Percentiles rank a stretch among this genome's conserved stretches.
phyloP scores from a whole-genome alignment of 1,140 invertebrate genomes.

The Drosophila tristis region DNA sequence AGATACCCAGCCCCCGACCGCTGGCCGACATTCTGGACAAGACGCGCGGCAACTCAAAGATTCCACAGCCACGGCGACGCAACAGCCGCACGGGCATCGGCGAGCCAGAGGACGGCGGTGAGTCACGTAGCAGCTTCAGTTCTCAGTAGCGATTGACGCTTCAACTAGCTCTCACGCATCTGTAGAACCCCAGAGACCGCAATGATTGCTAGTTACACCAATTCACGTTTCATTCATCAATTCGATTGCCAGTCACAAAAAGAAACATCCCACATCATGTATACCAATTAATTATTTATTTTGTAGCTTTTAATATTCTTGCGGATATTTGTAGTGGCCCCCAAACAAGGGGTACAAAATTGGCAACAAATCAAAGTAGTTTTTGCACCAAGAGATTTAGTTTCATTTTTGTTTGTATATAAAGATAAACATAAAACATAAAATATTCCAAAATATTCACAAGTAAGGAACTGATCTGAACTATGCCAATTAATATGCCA shows the following conservation, averaged over 20 bases:
- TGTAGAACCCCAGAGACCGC: conserved; percentile 62
- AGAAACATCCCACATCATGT: not conserved
- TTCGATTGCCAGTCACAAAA: not conserved
- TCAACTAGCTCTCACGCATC: conserved; percentile 58
- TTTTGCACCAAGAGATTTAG: no score
- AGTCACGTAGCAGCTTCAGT: conserved; percentile 40
- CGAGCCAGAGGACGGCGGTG: conserved; percentile 72
- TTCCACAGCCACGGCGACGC: conserved; percentile 66
- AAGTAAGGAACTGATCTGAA: no score
- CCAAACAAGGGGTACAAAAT: no score
- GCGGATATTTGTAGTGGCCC: no score
- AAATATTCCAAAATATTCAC: no score
- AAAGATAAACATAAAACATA: no score
- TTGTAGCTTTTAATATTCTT: no score
- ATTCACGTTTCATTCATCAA: conserved; percentile 10
- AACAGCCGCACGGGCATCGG: conserved; percentile 61
- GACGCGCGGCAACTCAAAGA: conserved; percentile 64
- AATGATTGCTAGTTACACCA: conserved; percentile 36
- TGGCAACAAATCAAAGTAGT: no score
- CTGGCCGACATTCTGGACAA: conserved; percentile 80
- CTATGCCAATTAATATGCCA: no score
- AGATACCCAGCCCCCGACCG: conserved; percentile 80
- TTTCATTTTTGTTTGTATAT: no score
- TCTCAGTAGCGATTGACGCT: conserved; percentile 40
- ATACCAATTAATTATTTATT: no score